Conservation (phyloP, 2,113 vertebrate species). For the Pungitius pungitius region DNA sequence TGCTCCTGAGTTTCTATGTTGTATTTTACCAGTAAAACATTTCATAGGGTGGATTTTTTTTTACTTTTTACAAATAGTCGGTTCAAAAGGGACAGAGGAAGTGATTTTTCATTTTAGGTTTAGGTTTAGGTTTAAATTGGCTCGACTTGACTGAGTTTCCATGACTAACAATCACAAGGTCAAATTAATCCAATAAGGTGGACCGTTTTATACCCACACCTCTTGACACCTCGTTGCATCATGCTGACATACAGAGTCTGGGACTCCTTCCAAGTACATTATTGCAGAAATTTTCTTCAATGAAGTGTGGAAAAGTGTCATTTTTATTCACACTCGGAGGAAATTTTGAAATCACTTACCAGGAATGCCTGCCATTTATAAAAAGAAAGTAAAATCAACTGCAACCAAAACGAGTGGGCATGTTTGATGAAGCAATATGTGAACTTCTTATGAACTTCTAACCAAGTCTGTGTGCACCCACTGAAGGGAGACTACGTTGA, state of each 20-base stretch:
- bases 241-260: background rate
- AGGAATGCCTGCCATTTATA: background rate
- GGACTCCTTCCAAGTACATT: background rate
- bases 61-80: too few relatives aligned
- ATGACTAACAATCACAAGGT: slow-evolving; percentile 24
- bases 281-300: background rate
- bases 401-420: background rate
- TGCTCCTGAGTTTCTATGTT: background rate
- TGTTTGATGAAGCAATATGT: background rate
- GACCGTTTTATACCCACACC: background rate
- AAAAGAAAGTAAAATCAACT: background rate
- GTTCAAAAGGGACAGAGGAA: background rate
- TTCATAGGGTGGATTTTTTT: background rate
- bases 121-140: background rate
- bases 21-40: background rate
- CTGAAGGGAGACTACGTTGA: background rate
- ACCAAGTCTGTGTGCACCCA: background rate
- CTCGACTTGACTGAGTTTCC: slow-evolving; percentile 18
- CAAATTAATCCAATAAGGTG: background rate
- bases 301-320: background rate
- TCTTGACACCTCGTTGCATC: background rate
- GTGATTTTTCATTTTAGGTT: background rate
- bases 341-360: slow-evolving; percentile 1
- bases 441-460: background rate
- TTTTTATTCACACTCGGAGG: background rate